These are phyloP conservation scores for Galerucella pusilla DNA, from an alignment of 2,888 invertebrate genomes.

Conservation along the genomic window DNA sequence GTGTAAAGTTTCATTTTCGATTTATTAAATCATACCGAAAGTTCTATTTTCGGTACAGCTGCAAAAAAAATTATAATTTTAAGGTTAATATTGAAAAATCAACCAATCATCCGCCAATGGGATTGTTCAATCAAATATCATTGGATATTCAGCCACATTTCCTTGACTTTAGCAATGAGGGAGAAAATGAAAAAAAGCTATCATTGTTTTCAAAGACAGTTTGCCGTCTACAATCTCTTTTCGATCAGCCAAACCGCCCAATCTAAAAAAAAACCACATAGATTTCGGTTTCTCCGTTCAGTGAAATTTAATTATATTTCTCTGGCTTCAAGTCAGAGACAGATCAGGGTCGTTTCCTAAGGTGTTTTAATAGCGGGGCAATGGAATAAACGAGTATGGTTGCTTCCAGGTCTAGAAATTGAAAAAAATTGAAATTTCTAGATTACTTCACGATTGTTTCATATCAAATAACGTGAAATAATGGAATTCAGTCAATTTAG, in stretches of 20 bases:
- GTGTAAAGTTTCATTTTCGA: too few relatives aligned
- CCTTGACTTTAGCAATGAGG: constrained; percentile 26
- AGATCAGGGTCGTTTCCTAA: constrained; percentile 18
- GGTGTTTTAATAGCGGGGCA: neutral
- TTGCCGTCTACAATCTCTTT: constrained; percentile 34
- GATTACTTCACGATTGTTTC: too few relatives aligned
- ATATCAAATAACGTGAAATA: too few relatives aligned
- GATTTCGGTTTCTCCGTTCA: constrained; percentile 33
- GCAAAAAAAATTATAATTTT: too few relatives aligned
- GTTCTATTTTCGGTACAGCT: too few relatives aligned
- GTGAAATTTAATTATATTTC: constrained; percentile 39
- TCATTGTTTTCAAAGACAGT: constrained; percentile 32
- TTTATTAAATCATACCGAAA: too few relatives aligned
- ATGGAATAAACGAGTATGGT: too few relatives aligned
- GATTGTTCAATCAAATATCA: constrained; percentile 17
- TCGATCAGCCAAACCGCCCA: constrained; percentile 24
- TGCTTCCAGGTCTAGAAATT: too few relatives aligned
- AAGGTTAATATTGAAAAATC: too few relatives aligned
- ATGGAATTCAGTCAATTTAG: too few relatives aligned
- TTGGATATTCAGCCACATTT: constrained; percentile 29
- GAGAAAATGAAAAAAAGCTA: constrained; percentile 26
- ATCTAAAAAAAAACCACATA: constrained; percentile 31
- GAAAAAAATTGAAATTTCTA: too few relatives aligned
- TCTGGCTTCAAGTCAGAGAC: constrained; percentile 25
- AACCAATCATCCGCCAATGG: neutral